phyloP scores from a whole-genome alignment of 1,140 invertebrate genomes.

The Camponotus vicinus region DNA sequence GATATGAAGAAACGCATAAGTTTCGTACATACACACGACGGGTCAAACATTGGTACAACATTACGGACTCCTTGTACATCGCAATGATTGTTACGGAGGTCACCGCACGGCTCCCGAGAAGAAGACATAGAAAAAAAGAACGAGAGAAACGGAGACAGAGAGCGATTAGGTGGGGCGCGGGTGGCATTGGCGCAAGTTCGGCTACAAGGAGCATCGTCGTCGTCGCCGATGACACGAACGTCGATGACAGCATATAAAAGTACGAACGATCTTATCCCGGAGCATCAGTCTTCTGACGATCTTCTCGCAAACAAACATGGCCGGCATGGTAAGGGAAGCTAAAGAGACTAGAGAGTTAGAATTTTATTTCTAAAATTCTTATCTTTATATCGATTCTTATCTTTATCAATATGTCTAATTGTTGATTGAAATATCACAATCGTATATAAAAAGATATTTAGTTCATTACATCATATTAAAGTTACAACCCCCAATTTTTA shows the following conservation, averaged over 20 bases:
- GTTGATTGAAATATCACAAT: background rate
- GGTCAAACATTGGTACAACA: slow-evolving; percentile 63
- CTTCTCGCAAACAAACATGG: slow-evolving; percentile 81
- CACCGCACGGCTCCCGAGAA: slow-evolving; percentile 63
- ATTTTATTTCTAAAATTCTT: background rate
- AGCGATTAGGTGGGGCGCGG: slow-evolving; percentile 58
- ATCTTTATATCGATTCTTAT: background rate
- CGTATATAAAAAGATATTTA: no score
- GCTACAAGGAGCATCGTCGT: slow-evolving; percentile 75
- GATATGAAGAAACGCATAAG: slow-evolving; percentile 82
- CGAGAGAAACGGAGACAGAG: slow-evolving; percentile 24
- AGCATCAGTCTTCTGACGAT: slow-evolving; percentile 83
- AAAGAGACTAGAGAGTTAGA: background rate
- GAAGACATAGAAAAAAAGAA: slow-evolving; percentile 28
- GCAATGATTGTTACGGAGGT: slow-evolving; percentile 80
- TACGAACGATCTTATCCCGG: slow-evolving; percentile 80
- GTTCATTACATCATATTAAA: no score
- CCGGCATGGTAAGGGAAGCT: slow-evolving; percentile 79
- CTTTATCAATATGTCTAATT: background rate
- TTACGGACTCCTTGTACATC: slow-evolving; percentile 75
- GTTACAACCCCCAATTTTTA: no score
- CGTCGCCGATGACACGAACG: slow-evolving; percentile 69
- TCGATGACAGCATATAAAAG: slow-evolving; percentile 82
- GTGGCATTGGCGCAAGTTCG: slow-evolving; percentile 51
- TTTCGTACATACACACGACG: slow-evolving; percentile 40